Percentiles rank a stretch among this genome's conserved stretches.
These are phyloP conservation scores for Acridotheres tristis DNA, from an alignment of 2,797 vertebrate species.

Conservation along the genomic window DNA sequence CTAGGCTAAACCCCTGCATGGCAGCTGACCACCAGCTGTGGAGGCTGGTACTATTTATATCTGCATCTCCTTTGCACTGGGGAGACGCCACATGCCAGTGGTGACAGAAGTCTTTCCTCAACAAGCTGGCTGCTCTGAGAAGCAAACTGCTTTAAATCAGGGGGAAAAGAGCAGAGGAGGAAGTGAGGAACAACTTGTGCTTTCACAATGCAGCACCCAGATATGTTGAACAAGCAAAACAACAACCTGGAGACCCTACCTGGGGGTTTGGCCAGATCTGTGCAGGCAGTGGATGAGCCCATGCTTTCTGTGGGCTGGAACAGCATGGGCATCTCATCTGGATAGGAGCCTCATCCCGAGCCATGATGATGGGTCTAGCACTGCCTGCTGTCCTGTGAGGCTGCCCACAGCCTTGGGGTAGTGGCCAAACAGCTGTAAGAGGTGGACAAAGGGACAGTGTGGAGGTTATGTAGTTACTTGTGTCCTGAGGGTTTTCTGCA, in stretches of 20 bases:
- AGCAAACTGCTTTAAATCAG: not conserved
- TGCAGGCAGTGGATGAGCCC: not conserved
- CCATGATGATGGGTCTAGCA: rapidly evolving
- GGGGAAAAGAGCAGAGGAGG: not conserved
- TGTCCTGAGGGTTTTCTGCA: not conserved
- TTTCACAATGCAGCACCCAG: not conserved
- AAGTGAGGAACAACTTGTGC: not conserved
- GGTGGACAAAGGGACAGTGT: not conserved
- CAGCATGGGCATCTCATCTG: rapidly evolving
- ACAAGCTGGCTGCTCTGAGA: not conserved
- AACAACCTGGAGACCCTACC: not conserved
- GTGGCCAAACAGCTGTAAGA: not conserved
- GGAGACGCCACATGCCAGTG: rapidly evolving
- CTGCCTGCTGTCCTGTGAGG: not conserved
- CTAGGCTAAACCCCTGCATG: not conserved
- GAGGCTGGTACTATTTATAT: not conserved
- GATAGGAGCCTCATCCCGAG: not conserved
- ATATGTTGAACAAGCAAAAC: not conserved
- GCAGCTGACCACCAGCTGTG: not conserved
- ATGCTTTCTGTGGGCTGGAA: not conserved
- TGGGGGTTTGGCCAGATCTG: not conserved
- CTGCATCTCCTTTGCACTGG: not conserved
- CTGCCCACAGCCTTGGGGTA: rapidly evolving
- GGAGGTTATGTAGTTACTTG: not conserved
- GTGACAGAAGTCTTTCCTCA: not conserved